Evolutionary conservation across 2,113 vertebrate genomes (phyloP), one percentile per base, ranked within the genome.

Genomic region (Mixornis gularis): DNA sequence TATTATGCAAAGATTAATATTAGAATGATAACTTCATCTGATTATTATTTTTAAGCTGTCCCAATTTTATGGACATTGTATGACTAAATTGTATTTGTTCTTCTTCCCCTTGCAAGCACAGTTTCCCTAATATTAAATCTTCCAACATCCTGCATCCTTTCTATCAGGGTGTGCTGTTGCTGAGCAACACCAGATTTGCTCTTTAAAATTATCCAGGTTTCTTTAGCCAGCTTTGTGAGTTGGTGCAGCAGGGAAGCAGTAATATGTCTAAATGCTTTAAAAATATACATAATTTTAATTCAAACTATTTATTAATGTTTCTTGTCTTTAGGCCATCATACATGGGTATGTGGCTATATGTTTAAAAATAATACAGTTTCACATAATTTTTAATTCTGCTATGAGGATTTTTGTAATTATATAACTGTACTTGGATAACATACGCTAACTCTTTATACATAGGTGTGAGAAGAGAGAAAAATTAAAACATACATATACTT

Each of bases 161-260:
- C 94, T 97, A 94, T 95, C 95, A 95, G 95, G 79, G 87, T 96
- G 96, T 97, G 97, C 97, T 96, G 97, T 97, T 97, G 96, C 97
- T 96, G 91, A 94, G 97, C 97, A 97, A 97, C 97, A 92, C 92
- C 92, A 96, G 95, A 97, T 97, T 97, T 97, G 95, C 95, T 96
- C 95, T 97, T 96, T 96, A 96, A 96, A 96, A 97, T 96, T 95
- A 96, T 94, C 94, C 91, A 95, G 93, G 91, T 95, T 95, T 94
- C 94, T 96, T 84, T 90, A 93, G 89, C 84, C 94, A 97, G 95
- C 90, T 95, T 96, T 96, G 83, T 91, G 87, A 96, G 82, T 94
- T 92, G 74, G 76, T 96, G 90, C 95, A 94, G 76, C 73, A 53
- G 69, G 41, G 59, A 96, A 95, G 92, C 80, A 89, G 51, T 79